Percentiles rank a stretch among this genome's conserved stretches.
These are phyloP conservation scores for Platycercus adscitus DNA, from an alignment of 2,113 vertebrate species.

Conservation along the genomic window DNA sequence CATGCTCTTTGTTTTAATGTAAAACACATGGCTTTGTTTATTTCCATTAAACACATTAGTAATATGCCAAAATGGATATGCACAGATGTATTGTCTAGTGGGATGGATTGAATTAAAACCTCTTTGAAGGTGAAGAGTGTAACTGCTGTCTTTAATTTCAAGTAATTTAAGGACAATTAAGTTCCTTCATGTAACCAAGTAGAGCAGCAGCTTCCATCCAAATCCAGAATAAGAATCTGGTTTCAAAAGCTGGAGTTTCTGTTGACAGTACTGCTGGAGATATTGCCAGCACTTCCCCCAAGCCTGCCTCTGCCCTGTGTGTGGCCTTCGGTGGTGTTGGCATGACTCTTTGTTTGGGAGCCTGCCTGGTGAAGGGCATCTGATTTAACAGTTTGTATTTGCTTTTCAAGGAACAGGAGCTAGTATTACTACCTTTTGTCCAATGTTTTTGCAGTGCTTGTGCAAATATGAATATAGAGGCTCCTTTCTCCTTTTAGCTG, in stretches of 20 bases:
- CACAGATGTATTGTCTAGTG: neutral
- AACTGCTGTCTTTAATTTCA: conserved; percentile 45
- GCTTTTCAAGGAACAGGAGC: neutral
- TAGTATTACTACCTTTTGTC: neutral
- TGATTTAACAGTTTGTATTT: neutral
- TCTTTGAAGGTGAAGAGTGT: conserved; percentile 38
- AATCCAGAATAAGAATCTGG: neutral
- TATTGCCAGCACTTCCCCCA: neutral
- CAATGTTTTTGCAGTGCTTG: neutral
- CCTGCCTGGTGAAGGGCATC: neutral
- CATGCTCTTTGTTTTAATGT: conserved; percentile 31
- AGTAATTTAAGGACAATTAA: conserved; percentile 17
- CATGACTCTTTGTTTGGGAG: neutral
- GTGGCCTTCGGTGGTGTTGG: fast-evolving
- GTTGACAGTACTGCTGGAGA: neutral
- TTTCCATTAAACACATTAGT: conserved; percentile 42
- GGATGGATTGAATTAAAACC: conserved; percentile 35
- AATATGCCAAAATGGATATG: conserved; percentile 13
- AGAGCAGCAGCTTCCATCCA: neutral
- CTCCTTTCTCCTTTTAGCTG: neutral
- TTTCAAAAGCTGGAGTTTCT: neutral
- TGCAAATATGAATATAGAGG: neutral
- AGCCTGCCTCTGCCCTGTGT: fast-evolving
- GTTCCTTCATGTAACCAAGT: neutral
- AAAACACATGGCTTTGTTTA: conserved; percentile 51